These are phyloP conservation scores for Caenorhabditis sulstoni DNA, from an alignment of 2,888 invertebrate species.

Conservation along the genomic window DNA sequence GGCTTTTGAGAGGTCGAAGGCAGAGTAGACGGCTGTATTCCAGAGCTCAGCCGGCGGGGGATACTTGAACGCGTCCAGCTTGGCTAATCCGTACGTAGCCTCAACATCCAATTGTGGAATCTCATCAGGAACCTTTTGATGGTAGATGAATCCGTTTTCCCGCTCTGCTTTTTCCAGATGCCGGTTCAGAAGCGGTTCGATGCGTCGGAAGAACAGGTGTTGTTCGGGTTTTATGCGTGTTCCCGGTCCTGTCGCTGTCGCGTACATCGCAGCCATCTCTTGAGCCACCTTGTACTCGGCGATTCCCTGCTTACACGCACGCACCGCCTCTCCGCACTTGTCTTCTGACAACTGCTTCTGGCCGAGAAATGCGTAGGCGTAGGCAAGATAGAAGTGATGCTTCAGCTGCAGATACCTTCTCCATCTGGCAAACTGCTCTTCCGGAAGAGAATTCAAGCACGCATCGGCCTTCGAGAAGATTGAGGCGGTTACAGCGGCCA, in stretches of 20 bases:
- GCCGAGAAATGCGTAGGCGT: slow-evolving; percentile 85
- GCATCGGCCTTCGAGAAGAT: slow-evolving; percentile 83
- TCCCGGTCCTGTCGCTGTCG: slow-evolving; percentile 83
- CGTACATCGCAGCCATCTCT: slow-evolving; percentile 84
- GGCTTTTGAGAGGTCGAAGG: slow-evolving; percentile 81
- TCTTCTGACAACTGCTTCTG: slow-evolving; percentile 84
- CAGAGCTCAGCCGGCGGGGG: slow-evolving; percentile 82
- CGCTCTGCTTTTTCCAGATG: slow-evolving; percentile 85
- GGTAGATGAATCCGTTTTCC: slow-evolving; percentile 86
- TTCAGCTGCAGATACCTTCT: slow-evolving; percentile 82
- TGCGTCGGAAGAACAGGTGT: slow-evolving; percentile 84
- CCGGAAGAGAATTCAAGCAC: slow-evolving; percentile 50
- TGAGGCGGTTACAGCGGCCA: slow-evolving; percentile 85
- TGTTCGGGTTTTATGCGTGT: slow-evolving; percentile 84
- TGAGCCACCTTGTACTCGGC: slow-evolving; percentile 80
- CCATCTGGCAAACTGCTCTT: slow-evolving; percentile 65
- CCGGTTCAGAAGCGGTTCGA: slow-evolving; percentile 84
- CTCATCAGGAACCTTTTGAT: slow-evolving; percentile 84
- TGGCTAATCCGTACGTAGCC: slow-evolving; percentile 85
- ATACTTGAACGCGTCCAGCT: slow-evolving; percentile 84
- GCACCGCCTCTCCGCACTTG: slow-evolving; percentile 85
- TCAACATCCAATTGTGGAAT: slow-evolving; percentile 84
- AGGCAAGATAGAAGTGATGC: slow-evolving; percentile 84
- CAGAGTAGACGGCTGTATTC: slow-evolving; percentile 79
- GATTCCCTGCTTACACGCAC: slow-evolving; percentile 84